These are phyloP conservation scores for Neoniphon sammara DNA, from an alignment of 2,797 vertebrate genomes.

Conservation along the genomic window DNA sequence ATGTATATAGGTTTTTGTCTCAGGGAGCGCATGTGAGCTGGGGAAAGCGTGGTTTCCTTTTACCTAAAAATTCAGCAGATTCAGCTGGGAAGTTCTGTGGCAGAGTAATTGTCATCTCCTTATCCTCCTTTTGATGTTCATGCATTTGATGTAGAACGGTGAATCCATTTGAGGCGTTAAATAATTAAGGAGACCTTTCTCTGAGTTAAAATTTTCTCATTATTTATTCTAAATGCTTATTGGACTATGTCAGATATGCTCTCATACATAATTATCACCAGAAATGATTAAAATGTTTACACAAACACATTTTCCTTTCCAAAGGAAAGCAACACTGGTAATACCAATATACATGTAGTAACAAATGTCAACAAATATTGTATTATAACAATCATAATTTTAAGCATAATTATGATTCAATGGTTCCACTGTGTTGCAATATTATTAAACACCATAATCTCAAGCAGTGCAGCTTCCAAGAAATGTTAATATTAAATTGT, in stretches of 20 bases:
- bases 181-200: constrained; percentile 77
- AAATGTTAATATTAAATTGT: neutral
- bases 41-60: neutral
- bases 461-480: neutral
- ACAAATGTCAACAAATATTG: neutral
- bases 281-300: constrained; percentile 31
- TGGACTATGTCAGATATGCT: constrained; percentile 51
- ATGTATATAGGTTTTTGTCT: neutral
- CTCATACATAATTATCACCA: constrained; percentile 48
- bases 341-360: neutral
- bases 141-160: constrained; percentile 62
- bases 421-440: no score
- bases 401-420: no score
- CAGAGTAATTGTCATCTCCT: constrained; percentile 26
- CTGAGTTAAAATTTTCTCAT: constrained; percentile 56
- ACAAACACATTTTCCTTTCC: neutral
- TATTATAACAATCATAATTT: no score
- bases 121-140: constrained; percentile 52
- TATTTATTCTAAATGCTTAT: constrained; percentile 74
- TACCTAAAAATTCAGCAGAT: neutral
- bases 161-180: constrained; percentile 76
- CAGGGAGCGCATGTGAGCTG: neutral
- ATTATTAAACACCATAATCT: neutral
- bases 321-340: neutral
- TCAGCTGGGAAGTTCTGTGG: constrained; percentile 18